These are phyloP conservation scores for Dicyrtomina minuta DNA, from an alignment of 2,888 invertebrate genomes.

Conservation along the genomic window DNA sequence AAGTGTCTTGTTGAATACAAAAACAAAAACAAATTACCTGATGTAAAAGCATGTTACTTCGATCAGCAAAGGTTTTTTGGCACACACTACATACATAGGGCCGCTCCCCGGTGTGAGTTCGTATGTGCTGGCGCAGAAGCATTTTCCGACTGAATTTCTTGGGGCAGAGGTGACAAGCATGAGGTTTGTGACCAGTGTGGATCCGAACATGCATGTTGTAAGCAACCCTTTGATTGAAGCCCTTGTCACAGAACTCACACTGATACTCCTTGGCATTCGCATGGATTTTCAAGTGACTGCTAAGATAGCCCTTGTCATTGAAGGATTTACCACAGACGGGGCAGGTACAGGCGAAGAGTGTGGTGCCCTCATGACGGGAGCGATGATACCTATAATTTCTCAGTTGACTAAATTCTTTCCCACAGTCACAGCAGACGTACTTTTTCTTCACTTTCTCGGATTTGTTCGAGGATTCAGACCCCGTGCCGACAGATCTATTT, in stretches of 20 bases:
- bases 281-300: conserved; percentile 84
- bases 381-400: conserved; percentile 80
- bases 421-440: conserved; percentile 74
- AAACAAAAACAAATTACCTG: conserved; percentile 47
- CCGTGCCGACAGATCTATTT: too few relatives aligned
- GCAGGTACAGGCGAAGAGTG: conserved; percentile 73
- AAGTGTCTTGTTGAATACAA: too few relatives aligned
- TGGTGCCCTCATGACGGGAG: conserved; percentile 78
- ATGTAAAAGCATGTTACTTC: conserved; percentile 82
- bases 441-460: conserved; percentile 60
- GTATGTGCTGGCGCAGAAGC: conserved; percentile 77
- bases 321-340: conserved; percentile 79
- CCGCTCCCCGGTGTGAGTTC: conserved; percentile 67
- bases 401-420: conserved; percentile 78
- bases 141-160: conserved; percentile 68
- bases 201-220: conserved; percentile 76
- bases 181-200: conserved; percentile 50
- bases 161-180: conserved; percentile 39
- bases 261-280: conserved; percentile 62
- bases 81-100: conserved; percentile 48
- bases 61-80: conserved; percentile 59
- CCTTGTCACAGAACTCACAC: conserved; percentile 74
- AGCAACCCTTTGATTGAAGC: conserved; percentile 82
- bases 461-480: too few relatives aligned
- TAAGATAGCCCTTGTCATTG: conserved; percentile 75